Evolutionary conservation across 2,888 invertebrate genomes (phyloP).

Genomic region (Cyaniris semiargus): DNA sequence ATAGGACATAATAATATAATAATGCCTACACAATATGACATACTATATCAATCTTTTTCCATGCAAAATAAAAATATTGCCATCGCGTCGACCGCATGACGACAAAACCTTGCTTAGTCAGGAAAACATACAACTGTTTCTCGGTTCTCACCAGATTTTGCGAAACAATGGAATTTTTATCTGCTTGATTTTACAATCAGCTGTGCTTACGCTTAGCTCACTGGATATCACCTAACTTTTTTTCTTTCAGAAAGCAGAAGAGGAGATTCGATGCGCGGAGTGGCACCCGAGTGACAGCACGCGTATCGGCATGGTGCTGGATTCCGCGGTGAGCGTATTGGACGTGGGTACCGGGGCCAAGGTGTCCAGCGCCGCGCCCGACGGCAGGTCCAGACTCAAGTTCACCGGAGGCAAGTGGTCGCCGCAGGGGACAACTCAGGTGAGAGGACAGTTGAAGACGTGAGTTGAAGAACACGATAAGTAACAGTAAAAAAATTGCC

Average conservation of each 20-base stretch:
- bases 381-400: conserved; percentile 87
- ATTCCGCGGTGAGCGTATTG: conserved; percentile 88
- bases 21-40: too few relatives aligned
- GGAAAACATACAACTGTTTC: too few relatives aligned
- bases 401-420: conserved; percentile 96
- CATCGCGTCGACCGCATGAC: too few relatives aligned
- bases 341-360: conserved; percentile 83
- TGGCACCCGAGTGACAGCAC: conserved; percentile 92
- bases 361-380: conserved; percentile 68
- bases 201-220: too few relatives aligned
- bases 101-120: too few relatives aligned
- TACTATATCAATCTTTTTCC: too few relatives aligned
- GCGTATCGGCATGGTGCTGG: conserved; percentile 87
- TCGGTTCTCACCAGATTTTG: too few relatives aligned
- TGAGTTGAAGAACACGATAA: background rate
- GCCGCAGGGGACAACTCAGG: conserved; percentile 91
- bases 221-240: background rate
- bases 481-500: background rate
- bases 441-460: conserved; percentile 45
- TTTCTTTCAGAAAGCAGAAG: conserved; percentile 75
- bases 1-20: too few relatives aligned
- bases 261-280: conserved; percentile 88
- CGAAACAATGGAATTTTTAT: too few relatives aligned
- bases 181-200: too few relatives aligned
- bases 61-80: too few relatives aligned